Evolutionary conservation across 92 coral and sea anemone species (phyloP).

Genomic region (Isaurus tuberculatus): DNA sequence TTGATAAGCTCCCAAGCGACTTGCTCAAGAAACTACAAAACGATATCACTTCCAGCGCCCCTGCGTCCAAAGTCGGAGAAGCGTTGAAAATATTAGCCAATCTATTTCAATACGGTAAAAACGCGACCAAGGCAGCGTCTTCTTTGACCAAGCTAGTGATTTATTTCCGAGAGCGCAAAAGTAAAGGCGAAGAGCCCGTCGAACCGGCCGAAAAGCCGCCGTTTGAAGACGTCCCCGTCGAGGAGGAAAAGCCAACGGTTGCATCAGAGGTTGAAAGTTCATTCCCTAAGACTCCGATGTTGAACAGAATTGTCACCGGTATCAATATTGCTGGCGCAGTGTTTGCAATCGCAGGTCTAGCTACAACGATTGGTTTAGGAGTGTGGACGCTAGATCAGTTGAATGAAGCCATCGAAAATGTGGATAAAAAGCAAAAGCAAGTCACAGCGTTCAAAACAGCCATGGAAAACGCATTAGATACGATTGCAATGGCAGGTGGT

Average conservation of each 20-base stretch:
- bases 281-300: conserved; percentile 34
- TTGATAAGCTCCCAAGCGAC: conserved; percentile 69
- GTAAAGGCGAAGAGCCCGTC: conserved; percentile 37
- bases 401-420: conserved; percentile 55
- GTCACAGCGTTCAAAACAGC: conserved; percentile 46
- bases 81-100: conserved; percentile 48
- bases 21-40: conserved; percentile 49
- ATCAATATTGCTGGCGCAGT: conserved; percentile 64
- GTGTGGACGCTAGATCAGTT: conserved; percentile 60
- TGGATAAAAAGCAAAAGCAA: conserved; percentile 64
- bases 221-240: conserved; percentile 53
- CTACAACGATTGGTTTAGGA: conserved; percentile 62
- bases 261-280: conserved; percentile 40
- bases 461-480: conserved; percentile 44
- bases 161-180: conserved; percentile 42
- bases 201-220: conserved; percentile 33
- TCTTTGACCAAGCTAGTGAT: conserved; percentile 11
- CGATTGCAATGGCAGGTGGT: conserved; percentile 55
- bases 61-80: conserved; percentile 27
- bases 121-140: background rate
- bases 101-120: conserved; percentile 37
- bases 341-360: conserved; percentile 67
- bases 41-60: conserved; percentile 27
- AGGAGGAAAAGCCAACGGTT: conserved; percentile 26
- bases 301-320: conserved; percentile 44